Conservation (phyloP, 2,888 invertebrate genomes). For the Euplagia quadripunctaria region DNA sequence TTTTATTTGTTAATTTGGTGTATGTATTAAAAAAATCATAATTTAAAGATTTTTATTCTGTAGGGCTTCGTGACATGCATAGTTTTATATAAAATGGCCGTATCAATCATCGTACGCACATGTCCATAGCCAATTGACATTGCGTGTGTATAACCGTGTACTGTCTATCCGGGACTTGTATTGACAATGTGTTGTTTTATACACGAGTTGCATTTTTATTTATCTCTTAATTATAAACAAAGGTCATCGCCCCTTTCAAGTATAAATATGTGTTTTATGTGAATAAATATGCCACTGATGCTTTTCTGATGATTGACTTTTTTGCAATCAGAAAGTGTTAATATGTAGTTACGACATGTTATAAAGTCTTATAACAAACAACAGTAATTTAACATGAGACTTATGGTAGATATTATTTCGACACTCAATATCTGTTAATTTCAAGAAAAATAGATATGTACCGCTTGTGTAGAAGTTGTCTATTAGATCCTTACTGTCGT, state of each 20-base stretch:
- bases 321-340: neutral
- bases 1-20: too few species aligned
- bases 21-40: too few species aligned
- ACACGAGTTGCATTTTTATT: constrained; percentile 27
- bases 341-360: neutral
- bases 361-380: neutral
- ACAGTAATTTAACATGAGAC: neutral
- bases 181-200: constrained; percentile 35
- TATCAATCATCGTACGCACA: constrained; percentile 62
- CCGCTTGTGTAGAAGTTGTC: neutral
- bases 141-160: constrained; percentile 37
- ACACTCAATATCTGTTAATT: neutral
- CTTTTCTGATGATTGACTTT: neutral
- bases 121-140: constrained; percentile 65
- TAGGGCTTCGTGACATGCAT: constrained; percentile 27
- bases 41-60: neutral
- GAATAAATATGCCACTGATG: neutral
- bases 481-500: too few species aligned
- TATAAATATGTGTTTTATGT: neutral
- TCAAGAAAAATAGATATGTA: neutral
- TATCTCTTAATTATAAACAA: constrained; percentile 20
- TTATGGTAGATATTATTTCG: neutral
- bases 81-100: constrained; percentile 36
- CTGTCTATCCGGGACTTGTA: constrained; percentile 30
- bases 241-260: constrained; percentile 4